Conservation (phyloP, 2,888 invertebrate genomes). For the Xestia c-nigrum region DNA sequence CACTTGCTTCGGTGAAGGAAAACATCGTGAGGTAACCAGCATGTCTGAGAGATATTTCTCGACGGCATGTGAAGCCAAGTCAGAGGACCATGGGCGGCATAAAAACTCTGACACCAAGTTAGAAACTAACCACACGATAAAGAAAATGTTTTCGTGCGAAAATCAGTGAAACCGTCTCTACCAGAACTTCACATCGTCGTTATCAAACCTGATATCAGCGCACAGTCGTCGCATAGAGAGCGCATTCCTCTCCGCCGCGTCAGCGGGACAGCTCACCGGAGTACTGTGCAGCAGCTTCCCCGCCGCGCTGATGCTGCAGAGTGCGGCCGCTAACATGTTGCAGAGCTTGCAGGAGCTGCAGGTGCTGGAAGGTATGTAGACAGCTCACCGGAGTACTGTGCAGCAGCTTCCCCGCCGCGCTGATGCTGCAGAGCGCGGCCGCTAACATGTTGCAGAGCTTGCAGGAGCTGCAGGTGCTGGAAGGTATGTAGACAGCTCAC, state of each 20-base stretch:
- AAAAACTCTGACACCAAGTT: no score
- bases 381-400: slow-evolving; percentile 78
- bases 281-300: slow-evolving; percentile 82
- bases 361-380: slow-evolving; percentile 66
- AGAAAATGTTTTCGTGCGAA: neutral
- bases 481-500: no score
- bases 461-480: no score
- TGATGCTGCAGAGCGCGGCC: no score
- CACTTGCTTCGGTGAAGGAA: no score
- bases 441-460: no score
- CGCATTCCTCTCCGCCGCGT: slow-evolving; percentile 72
- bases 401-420: no score
- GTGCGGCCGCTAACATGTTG: slow-evolving; percentile 73
- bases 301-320: slow-evolving; percentile 77
- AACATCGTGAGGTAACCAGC: no score
- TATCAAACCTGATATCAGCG: slow-evolving; percentile 73
- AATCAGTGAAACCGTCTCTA: slow-evolving; percentile 10
- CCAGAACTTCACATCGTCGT: slow-evolving; percentile 77
- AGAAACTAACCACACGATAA: no score
- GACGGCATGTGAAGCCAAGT: no score
- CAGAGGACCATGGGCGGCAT: no score
- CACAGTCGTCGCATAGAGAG: slow-evolving; percentile 82
- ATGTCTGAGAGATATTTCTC: no score
- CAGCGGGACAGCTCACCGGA: slow-evolving; percentile 72
- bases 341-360: slow-evolving; percentile 68